Evolutionary conservation across 2,113 vertebrate species (phyloP), one percentile per base, ranked within the genome.

Genomic region (Menidia beryllina): DNA sequence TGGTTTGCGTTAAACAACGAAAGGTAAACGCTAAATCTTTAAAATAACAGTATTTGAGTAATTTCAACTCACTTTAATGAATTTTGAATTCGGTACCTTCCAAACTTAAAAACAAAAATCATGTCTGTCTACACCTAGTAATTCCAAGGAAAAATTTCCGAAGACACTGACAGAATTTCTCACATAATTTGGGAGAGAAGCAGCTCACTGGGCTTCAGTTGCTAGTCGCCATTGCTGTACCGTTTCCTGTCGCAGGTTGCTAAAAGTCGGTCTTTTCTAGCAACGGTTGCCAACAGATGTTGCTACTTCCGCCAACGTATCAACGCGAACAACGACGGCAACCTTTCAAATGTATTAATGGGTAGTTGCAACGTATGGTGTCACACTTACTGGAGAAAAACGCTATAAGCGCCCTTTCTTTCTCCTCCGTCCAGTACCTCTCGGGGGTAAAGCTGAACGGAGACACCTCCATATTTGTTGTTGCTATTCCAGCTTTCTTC

Each of bases 391-490:
- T 68, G 65, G 83, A 82, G 69, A 87, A 87, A 34, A 79, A 84
- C 1, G 69, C 56, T 1, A 88, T 87, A 49, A 90, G 83, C 38
- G 65, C 53, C 45, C 74, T 53, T 63, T 88, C 84, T 12, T 87
- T 88, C 39, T 86, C 86, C 73, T 86, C 88, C 20, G 86, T 87
- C 86, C 86, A 90, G 65, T 53, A 62, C 15, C 78, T 24, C 62
- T 85, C 86, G 21, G 67, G 38, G 0, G 62, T 13, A 45, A 73
- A 63, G 74, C 68, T 52, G 26, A 58, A 67, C 43, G 57, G 56
- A 30, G 75, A n/a, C 20, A 38, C 60, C 81, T 64, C 84, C 86
- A 85, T 88, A 7, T 70, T 81, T 69, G 77, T 71, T 85, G 75
- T 77, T 80, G 70, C 73, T 2, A 14, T 66, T 68, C 39, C 14